Evolutionary conservation across 2,113 vertebrate genomes (phyloP), one percentile per base, ranked within the genome.

Genomic region (Tonatia bakeri): DNA sequence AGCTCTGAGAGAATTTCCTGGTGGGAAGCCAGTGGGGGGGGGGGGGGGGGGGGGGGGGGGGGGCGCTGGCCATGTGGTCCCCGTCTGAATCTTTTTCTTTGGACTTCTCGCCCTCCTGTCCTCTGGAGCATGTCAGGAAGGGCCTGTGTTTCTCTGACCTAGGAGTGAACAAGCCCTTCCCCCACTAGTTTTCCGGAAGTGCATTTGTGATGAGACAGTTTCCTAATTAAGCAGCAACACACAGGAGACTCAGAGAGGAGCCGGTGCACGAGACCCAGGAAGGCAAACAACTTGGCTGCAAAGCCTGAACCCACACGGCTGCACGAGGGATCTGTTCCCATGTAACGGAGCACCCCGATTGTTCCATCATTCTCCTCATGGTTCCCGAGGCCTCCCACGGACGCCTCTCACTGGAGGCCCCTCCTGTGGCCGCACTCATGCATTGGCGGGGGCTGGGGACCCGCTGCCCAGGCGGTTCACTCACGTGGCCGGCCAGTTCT

Each of bases 361-460:
- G 5, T 26, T 61, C n/a, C n/a, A n/a, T n/a, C 40, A 16, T 75
- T 15, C 20, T 7, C n/a, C 4, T 16, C 40, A 0, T 8, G 15
- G 84, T 56, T 28, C 28, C 15, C 36, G 47, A 50, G 77, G 4
- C 3, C 0, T 36, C 4, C 8, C 9, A 5, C 1, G 45, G 28
- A 11, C 2, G 19, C n/a, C 20, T 64, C 40, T 67, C n/a, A 0
- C 19, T 24, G n/a, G 88, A 59, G 54, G 16, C 12, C 7, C 40
- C 19, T 12, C 22, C 2, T 28, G 16, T 4, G 65, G 10, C 5
- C 19, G 16, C 7, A 5, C 50, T 31, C 15, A 1, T 17, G 3
- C 28, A 24, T n/a, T 33, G 6, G 19, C 13, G 9, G n/a, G 38
- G 76, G 40, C n/a, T 10, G 28, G 4, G 15, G 15, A 16, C 43